These are phyloP conservation scores for Eupsilia transversa DNA, from an alignment of 2,888 invertebrate genomes.

Conservation along the genomic window DNA sequence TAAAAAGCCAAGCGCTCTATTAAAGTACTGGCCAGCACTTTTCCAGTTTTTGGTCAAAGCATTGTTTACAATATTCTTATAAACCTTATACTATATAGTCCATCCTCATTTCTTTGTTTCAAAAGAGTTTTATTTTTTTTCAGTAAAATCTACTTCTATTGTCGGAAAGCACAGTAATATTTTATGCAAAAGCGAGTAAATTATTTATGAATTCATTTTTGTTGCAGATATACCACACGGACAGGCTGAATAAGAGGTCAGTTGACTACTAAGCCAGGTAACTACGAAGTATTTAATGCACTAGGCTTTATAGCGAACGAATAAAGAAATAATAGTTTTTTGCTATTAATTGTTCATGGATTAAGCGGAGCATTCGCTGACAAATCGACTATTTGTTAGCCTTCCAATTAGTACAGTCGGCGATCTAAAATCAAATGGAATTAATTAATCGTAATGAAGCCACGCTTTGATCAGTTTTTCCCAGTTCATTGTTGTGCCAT, in stretches of 20 bases:
- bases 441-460: constrained; percentile 54
- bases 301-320: constrained; percentile 8
- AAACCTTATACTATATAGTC: background rate
- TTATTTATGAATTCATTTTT: constrained; percentile 62
- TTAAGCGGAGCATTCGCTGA: constrained; percentile 14
- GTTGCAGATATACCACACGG: constrained; percentile 64
- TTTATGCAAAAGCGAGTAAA: constrained; percentile 43
- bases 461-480: constrained; percentile 35
- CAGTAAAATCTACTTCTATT: constrained; percentile 17
- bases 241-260: constrained; percentile 62
- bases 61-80: constrained; percentile 4
- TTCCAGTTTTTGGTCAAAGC: background rate
- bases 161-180: constrained; percentile 42
- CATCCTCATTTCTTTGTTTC: background rate
- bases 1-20: background rate
- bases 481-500: constrained; percentile 14
- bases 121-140: constrained; percentile 1
- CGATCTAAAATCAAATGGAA: constrained; percentile 55
- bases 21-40: background rate
- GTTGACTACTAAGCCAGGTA: constrained; percentile 37
- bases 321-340: background rate
- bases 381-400: constrained; percentile 41
- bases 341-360: constrained; percentile 25
- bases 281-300: constrained; percentile 40
- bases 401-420: constrained; percentile 42